phyloP scores from a whole-genome alignment of 2,888 invertebrate genomes.

The Papilio elwesi region DNA sequence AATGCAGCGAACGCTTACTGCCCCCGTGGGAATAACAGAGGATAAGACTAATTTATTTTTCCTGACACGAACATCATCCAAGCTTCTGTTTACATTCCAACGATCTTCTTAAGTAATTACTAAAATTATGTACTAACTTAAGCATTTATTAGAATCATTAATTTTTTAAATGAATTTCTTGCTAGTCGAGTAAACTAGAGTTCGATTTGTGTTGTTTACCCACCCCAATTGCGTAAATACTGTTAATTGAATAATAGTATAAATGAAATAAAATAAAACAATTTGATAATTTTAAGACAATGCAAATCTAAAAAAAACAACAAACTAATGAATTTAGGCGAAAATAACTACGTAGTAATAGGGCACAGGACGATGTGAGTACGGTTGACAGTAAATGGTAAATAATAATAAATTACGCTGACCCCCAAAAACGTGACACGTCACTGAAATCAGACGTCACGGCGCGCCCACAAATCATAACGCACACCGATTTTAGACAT shows the following conservation, averaged over 20 bases:
- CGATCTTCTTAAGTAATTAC: background rate
- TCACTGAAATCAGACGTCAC: constrained; percentile 78
- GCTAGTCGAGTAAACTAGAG: too few relatives aligned
- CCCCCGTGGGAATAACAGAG: constrained; percentile 41
- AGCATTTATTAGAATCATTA: too few relatives aligned
- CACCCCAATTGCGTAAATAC: too few relatives aligned
- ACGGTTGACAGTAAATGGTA: constrained; percentile 53
- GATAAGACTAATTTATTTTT: constrained; percentile 38
- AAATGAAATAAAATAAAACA: too few relatives aligned
- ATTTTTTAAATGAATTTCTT: too few relatives aligned
- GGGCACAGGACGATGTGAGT: constrained; percentile 50
- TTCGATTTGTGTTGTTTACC: too few relatives aligned
- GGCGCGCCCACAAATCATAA: constrained; percentile 73
- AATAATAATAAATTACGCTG: constrained; percentile 72
- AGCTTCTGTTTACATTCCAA: background rate
- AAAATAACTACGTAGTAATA: constrained; percentile 53
- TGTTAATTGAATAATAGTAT: too few relatives aligned
- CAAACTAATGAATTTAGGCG: constrained; percentile 44
- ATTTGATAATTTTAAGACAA: background rate
- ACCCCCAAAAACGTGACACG: constrained; percentile 70
- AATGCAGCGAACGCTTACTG: constrained; percentile 47
- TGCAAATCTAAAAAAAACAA: constrained; percentile 33
- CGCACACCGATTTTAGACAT: constrained; percentile 54
- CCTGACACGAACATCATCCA: constrained; percentile 27
- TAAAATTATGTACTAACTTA: background rate